A percentile compares a stretch with the other conserved stretches of the same genome.
phyloP scores from a whole-genome alignment of 2,888 invertebrate genomes.

The Lasioglossum pauxillum region DNA sequence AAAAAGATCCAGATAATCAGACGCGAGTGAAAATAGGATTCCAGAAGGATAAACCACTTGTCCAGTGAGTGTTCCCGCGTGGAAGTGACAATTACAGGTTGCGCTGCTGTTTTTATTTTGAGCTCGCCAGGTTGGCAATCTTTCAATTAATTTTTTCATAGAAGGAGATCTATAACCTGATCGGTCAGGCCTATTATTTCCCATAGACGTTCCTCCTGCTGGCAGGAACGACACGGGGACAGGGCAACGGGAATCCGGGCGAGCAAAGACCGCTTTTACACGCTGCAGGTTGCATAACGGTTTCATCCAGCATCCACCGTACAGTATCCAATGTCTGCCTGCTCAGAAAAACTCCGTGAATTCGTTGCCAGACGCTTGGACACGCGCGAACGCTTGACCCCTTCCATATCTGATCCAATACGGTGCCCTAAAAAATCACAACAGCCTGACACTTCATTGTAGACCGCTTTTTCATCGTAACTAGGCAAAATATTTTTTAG shows the following conservation, averaged over 20 bases:
- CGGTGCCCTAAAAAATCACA: background rate
- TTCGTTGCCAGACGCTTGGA: constrained; percentile 19
- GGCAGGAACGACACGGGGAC: constrained; percentile 65
- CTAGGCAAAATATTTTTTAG: background rate
- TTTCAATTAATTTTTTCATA: background rate
- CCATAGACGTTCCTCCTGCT: background rate
- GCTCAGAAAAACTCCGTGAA: constrained; percentile 34
- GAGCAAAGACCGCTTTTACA: constrained; percentile 66
- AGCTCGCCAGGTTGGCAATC: background rate
- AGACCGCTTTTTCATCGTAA: too few relatives aligned
- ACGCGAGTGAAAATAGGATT: background rate
- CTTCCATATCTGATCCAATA: background rate
- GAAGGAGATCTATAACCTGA: background rate
- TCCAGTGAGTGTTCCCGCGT: background rate
- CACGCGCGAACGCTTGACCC: constrained; percentile 27
- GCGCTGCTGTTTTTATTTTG: background rate
- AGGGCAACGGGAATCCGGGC: constrained; percentile 72
- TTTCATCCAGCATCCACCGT: constrained; percentile 74
- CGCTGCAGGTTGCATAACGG: constrained; percentile 80
- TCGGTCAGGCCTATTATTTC: background rate
- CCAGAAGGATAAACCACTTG: background rate
- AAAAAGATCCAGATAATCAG: background rate
- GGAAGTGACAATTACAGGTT: background rate
- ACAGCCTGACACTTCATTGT: background rate
- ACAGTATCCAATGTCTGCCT: constrained; percentile 58